Percentiles rank a stretch among this genome's conserved stretches.
These are phyloP conservation scores for Trachymyrmex cornetzi DNA, from an alignment of 1,140 invertebrate species.

Conservation along the genomic window DNA sequence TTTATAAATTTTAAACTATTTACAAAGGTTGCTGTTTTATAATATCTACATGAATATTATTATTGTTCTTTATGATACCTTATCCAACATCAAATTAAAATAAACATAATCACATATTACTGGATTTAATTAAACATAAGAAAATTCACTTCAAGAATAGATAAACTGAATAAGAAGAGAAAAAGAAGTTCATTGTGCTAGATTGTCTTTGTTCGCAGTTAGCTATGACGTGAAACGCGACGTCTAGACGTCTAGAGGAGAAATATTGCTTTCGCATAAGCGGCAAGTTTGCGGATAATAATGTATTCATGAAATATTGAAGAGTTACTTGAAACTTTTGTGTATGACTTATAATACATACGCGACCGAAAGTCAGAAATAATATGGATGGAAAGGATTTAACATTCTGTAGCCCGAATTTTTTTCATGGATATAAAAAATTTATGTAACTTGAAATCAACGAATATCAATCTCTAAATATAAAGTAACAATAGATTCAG, in stretches of 20 bases:
- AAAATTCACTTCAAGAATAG: background rate
- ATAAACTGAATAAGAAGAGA: background rate
- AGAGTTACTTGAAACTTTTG: background rate
- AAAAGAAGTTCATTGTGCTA: background rate
- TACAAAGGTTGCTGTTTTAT: background rate
- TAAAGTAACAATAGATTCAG: too few relatives aligned
- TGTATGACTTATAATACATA: background rate
- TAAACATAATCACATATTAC: background rate
- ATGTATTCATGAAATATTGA: background rate
- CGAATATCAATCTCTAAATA: too few relatives aligned
- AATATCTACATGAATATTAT: background rate
- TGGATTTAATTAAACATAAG: background rate
- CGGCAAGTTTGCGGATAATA: background rate
- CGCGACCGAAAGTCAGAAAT: background rate
- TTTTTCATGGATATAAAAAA: too few relatives aligned
- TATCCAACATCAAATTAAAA: background rate
- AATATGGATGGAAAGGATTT: background rate
- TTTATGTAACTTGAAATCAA: too few relatives aligned
- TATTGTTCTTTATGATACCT: background rate
- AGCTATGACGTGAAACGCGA: background rate
- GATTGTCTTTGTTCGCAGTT: background rate
- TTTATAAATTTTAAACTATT: slow-evolving; percentile 8
- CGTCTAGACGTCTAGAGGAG: slow-evolving; percentile 35
- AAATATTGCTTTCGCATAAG: background rate
- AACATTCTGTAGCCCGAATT: too few relatives aligned